Percentiles rank a stretch among this genome's conserved stretches.
phyloP scores from a whole-genome alignment of 1,140 invertebrate genomes.

The Lasioglossum albipes region DNA sequence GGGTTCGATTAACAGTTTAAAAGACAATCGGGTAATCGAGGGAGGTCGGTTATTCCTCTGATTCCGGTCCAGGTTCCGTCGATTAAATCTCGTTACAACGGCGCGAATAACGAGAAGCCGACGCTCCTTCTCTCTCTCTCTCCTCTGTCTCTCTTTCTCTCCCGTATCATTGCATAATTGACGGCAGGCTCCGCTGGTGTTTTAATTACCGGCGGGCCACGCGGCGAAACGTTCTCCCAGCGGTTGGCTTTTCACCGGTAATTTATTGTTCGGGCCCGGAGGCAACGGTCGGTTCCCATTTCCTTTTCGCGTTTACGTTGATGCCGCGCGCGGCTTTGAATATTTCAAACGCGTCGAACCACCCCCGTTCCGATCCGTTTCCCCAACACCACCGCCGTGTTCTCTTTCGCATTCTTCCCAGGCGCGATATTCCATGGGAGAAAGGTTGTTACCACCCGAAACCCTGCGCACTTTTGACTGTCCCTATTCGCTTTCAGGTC shows the following conservation, averaged over 20 bases:
- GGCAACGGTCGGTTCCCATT: neutral
- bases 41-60: too few relatives aligned
- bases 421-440: too few relatives aligned
- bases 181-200: neutral
- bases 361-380: too few relatives aligned
- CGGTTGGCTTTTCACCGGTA: neutral
- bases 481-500: conserved; percentile 67
- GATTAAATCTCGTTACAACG: neutral
- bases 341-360: conserved; percentile 4
- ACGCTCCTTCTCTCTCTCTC: too few relatives aligned
- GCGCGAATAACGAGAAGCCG: neutral
- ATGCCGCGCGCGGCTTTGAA: neutral
- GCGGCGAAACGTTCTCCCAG: neutral
- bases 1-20: too few relatives aligned
- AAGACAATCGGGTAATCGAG: too few relatives aligned
- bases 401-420: neutral
- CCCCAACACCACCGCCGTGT: neutral
- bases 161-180: conserved; percentile 1
- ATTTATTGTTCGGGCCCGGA: conserved; percentile 4
- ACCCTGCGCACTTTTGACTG: neutral
- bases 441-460: too few relatives aligned
- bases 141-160: neutral
- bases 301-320: neutral
- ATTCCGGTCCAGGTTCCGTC: neutral
- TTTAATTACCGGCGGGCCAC: conserved; percentile 10